Conservation (phyloP, 2,797 vertebrate genomes). For the Balearica regulorum region DNA sequence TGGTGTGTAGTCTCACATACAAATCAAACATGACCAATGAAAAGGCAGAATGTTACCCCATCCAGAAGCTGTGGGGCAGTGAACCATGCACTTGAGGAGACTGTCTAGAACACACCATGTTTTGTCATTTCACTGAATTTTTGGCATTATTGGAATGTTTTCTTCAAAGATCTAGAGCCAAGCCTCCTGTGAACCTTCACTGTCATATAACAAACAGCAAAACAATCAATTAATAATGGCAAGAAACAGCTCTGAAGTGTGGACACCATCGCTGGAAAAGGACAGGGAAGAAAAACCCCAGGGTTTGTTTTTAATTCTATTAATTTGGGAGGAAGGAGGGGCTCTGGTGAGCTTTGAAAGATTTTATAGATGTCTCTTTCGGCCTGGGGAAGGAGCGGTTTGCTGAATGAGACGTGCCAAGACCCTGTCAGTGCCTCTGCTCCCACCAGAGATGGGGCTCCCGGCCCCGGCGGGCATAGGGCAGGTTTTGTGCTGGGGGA, state of each 20-base stretch:
- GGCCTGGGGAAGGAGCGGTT: not conserved
- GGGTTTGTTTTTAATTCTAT: not conserved
- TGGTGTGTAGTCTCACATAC: not conserved
- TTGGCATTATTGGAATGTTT: not conserved
- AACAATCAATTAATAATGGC: not conserved
- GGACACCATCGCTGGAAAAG: not conserved
- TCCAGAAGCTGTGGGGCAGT: not conserved
- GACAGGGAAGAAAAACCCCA: not conserved
- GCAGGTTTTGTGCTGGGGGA: not conserved
- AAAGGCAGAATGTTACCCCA: not conserved
- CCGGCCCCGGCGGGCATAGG: rapidly evolving
- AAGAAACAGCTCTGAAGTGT: not conserved
- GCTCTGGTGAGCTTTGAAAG: not conserved
- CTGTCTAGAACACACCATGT: not conserved
- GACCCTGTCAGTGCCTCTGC: not conserved
- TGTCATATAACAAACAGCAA: not conserved
- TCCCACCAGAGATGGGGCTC: not conserved
- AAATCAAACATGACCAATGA: not conserved
- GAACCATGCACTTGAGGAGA: not conserved
- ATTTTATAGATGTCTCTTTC: not conserved
- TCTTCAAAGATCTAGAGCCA: not conserved
- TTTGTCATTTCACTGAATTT: not conserved
- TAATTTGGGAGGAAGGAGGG: not conserved
- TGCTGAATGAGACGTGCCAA: not conserved
- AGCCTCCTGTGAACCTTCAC: not conserved